Base-by-base conservation (phyloP, 2,113 vertebrate genomes). In the Colistium nudipinnis region DNA sequence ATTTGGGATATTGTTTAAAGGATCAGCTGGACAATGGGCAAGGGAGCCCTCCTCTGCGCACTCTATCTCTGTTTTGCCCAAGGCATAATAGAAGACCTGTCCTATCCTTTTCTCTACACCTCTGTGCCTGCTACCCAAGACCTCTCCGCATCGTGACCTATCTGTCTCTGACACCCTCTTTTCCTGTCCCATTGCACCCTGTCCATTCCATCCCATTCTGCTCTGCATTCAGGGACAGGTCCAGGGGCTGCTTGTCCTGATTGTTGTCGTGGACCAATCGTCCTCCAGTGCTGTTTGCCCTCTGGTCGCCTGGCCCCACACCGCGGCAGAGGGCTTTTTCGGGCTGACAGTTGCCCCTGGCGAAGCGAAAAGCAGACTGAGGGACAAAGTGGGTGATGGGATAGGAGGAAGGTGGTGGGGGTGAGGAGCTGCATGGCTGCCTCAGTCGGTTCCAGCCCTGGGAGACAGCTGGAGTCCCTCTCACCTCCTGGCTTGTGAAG, bases 401-500 rank as follows among this genome's bases (percentile, higher is more conserved):
- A 62, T 38, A 24, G 66, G 43, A 43, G 39, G 43, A 38, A 20
- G 22, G 67, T 7, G 20, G 60, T 3, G 14, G 19, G 25, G 54
- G 45, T 22, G 13, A 22, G 47, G 44, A 53, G 22, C 55, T 71
- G 48, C 56, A 64, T 28, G 51, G 74, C 36, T 6, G 64, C 59
- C 65, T 65, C 62, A 66, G 75, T 80, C 81, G 63, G 81, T 76
- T 81, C 43, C 63, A 85, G 84, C 67, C 85, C 70, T 78, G 61
- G 68, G 84, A 85, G 90, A 90, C 91, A 92, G 88, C 90, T 91
- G 90, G 82, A 81, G 67, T 70, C 59, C 80, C 83, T 87, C 87
- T 87, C 85, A 88, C 82, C 86, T 88, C 73, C 55, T 64, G 80
- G 66, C 66, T 80, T 63, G 65, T 74, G 74, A 76, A 70, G 83